Conservation (phyloP, 2,113 vertebrate species). For the Oryzias woworae region DNA sequence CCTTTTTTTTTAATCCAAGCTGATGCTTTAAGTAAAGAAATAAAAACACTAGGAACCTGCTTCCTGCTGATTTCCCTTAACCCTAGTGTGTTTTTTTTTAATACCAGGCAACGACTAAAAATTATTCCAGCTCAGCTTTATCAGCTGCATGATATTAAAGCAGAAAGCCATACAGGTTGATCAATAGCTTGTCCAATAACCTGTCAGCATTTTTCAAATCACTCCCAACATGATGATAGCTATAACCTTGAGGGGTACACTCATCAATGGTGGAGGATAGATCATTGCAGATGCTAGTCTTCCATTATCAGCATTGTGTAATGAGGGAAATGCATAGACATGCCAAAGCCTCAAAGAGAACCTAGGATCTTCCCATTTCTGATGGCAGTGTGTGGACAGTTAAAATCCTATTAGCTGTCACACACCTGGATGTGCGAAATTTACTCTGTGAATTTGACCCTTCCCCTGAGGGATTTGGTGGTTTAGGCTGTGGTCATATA, state of each 20-base stretch:
- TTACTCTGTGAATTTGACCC: no score
- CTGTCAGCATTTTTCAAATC: conserved; percentile 76
- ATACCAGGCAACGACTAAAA: conserved; percentile 36
- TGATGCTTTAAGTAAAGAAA: not conserved
- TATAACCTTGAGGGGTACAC: conserved; percentile 64
- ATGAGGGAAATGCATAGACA: conserved; percentile 21
- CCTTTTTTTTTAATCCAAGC: not conserved
- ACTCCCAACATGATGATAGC: conserved; percentile 70
- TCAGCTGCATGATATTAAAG: conserved; percentile 68
- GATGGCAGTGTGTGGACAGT: no score
- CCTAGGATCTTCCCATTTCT: conserved; percentile 14
- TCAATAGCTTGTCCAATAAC: conserved; percentile 76
- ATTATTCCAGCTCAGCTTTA: conserved; percentile 58
- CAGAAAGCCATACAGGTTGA: conserved; percentile 55
- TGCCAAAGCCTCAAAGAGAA: conserved; percentile 7
- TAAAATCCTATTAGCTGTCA: no score
- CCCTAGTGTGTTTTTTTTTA: conserved; percentile 31
- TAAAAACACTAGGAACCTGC: conserved; percentile 10
- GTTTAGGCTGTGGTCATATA: no score
- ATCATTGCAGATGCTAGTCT: conserved; percentile 50
- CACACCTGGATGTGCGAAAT: no score
- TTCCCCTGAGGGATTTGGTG: no score
- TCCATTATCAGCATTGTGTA: conserved; percentile 54
- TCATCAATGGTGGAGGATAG: conserved; percentile 60
- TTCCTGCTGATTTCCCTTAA: conserved; percentile 17